Base-by-base conservation (phyloP, 2,113 vertebrate species). In the Reinhardtius hippoglossoides region DNA sequence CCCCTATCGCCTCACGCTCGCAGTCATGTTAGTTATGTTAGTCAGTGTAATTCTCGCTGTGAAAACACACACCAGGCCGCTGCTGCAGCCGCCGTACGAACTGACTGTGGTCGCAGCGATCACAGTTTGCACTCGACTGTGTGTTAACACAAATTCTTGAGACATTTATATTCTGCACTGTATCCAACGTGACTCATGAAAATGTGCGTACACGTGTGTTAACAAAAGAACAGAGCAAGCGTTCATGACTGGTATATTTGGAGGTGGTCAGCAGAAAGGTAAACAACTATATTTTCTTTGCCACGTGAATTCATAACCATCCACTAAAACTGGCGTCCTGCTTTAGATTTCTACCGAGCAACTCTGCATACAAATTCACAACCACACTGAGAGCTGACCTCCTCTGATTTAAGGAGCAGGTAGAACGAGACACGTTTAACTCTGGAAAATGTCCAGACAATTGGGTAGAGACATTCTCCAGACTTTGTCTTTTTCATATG, bases 191-290 rank as follows among this genome's bases (percentile, higher is more conserved):
- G 42, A 70, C 55, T 58, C 35, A 31, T 55, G 10, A 31, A 24
- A 37, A n/a, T 62, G 50, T 31, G 35, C 56, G 31, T n/a, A n/a
- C 31, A 1, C 6, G 66, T 59, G 26, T 20, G n/a, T 64, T 15
- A 5, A 67, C 67, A 58, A 77, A 82, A 74, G 65, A 64, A 88
- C 76, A 82, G 68, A 52, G 44, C 10, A 40, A 31, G 55, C 50
- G 58, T 84, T 87, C 71, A 84, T 57, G 20, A 40, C 50, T 1
- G 26, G 62, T 65, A 74, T 21, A 70, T 58, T 23, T 42, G 20
- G 70, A 77, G 2, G 26, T 18, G 77, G 77, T 62, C 18, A 13
- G n/a, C 18, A 35, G 10, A n/a, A 48, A 40, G 46, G 37, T 52
- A 80, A 80, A 80, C 48, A 80, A 46, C 2, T 20, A 10, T 61